phyloP scores from a whole-genome alignment of 2,113 vertebrate genomes.

The Mirza zaza region DNA sequence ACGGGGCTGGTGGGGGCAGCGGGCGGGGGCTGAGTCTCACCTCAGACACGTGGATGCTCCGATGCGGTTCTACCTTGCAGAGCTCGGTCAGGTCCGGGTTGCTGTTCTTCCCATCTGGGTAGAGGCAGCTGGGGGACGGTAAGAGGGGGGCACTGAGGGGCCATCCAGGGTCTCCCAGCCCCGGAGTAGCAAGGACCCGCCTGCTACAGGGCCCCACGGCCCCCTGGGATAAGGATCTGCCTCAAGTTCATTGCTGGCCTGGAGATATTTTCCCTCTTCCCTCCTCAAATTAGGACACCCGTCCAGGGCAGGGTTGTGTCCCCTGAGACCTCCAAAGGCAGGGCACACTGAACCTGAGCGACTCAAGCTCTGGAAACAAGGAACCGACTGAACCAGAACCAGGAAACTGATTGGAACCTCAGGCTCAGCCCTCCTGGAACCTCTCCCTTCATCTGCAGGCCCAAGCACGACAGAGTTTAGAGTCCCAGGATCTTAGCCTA shows the following conservation, averaged over 20 bases:
- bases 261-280: background rate
- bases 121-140: conserved; percentile 85
- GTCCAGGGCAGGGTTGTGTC: background rate
- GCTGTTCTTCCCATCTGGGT: conserved; percentile 87
- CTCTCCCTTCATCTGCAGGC: background rate
- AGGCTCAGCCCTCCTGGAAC: background rate
- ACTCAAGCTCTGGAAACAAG: background rate
- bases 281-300: background rate
- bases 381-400: background rate
- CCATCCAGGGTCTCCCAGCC: background rate
- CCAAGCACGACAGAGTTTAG: background rate
- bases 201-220: background rate
- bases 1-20: rapidly evolving
- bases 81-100: conserved; percentile 88
- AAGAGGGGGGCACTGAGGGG: background rate
- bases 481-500: background rate
- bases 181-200: background rate
- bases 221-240: background rate
- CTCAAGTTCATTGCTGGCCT: background rate
- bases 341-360: background rate
- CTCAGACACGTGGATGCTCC: conserved; percentile 85
- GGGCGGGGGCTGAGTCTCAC: conserved; percentile 67
- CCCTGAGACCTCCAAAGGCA: background rate
- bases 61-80: conserved; percentile 68
- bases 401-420: background rate